Evolutionary conservation across 2,888 invertebrate genomes (phyloP).

Genomic region (Euzetes globulus): DNA sequence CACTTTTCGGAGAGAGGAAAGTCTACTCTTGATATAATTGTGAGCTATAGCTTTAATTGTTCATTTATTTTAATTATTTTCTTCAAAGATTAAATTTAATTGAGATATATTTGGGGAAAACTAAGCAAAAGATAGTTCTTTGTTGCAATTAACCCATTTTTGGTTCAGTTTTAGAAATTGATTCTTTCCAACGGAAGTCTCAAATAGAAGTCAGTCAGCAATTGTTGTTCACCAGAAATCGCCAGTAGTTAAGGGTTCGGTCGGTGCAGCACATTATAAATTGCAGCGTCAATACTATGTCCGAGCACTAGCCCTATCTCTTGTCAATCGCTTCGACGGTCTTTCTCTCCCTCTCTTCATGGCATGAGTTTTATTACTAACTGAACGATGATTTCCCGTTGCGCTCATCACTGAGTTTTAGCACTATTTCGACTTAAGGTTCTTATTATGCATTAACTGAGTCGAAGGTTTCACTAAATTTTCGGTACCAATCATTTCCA

Average conservation of each 20-base stretch:
- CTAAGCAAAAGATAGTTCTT: too few species aligned
- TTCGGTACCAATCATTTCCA: constrained; percentile 9
- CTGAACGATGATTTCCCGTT: constrained; percentile 1
- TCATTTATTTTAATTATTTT: too few species aligned
- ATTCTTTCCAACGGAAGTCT: too few species aligned
- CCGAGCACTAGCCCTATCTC: background rate
- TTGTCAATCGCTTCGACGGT: background rate
- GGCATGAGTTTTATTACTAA: background rate
- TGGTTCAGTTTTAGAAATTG: too few species aligned
- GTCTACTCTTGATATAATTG: background rate
- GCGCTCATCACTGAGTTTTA: background rate
- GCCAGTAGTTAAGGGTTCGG: background rate
- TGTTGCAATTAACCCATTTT: too few species aligned
- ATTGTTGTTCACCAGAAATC: background rate
- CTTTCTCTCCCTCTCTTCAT: background rate
- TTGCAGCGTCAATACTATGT: background rate
- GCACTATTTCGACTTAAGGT: background rate
- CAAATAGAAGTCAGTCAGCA: background rate
- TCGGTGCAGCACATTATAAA: background rate
- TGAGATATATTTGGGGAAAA: too few species aligned
- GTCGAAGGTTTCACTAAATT: background rate
- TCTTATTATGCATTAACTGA: background rate
- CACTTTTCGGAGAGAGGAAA: background rate
- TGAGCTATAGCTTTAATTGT: background rate
- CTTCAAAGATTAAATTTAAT: too few species aligned